Evolutionary conservation across 2,113 vertebrate genomes (phyloP).

Genomic region (Bostrychus sinensis): DNA sequence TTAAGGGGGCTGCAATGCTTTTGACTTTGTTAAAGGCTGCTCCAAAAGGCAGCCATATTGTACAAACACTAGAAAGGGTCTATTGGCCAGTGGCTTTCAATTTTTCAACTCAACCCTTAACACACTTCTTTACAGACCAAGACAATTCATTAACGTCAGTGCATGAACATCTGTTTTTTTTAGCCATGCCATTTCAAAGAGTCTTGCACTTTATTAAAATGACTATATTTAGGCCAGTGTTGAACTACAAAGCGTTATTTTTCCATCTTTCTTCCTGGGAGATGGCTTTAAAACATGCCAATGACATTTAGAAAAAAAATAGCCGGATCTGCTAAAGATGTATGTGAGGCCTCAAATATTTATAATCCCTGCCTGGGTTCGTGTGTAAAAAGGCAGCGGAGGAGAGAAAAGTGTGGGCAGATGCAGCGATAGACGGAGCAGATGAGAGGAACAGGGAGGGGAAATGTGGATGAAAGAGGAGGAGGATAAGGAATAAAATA

Average conservation of each 20-base stretch:
- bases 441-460: background rate
- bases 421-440: background rate
- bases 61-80: no score
- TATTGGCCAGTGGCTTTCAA: no score
- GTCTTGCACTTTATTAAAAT: background rate
- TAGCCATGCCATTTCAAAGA: background rate
- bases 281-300: background rate
- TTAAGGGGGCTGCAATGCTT: no score
- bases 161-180: background rate
- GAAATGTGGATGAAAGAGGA: constrained; percentile 12
- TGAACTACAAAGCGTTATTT: background rate
- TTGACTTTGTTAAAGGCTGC: no score
- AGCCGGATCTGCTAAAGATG: constrained; percentile 5
- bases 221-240: background rate
- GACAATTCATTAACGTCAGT: background rate
- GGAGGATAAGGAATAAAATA: constrained; percentile 10
- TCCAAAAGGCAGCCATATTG: no score
- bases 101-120: no score
- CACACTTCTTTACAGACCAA: no score
- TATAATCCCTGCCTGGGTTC: background rate
- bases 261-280: background rate
- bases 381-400: background rate
- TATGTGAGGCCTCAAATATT: constrained; percentile 1
- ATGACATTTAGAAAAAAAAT: constrained; percentile 3
- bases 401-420: background rate